Conservation (phyloP, 2,113 vertebrate species). For the Poeciliopsis prolifica region DNA sequence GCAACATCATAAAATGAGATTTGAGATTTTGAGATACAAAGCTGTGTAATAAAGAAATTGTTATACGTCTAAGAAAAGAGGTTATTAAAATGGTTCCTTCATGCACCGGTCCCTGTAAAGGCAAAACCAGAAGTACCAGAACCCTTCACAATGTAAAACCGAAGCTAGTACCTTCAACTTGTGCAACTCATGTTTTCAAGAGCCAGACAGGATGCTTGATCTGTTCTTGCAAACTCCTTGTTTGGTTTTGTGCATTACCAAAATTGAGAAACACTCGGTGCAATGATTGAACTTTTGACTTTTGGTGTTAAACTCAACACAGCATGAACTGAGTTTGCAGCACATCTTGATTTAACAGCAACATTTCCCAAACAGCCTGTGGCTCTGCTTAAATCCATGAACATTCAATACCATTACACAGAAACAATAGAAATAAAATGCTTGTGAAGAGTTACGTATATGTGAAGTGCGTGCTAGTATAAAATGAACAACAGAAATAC, state of each 20-base stretch:
- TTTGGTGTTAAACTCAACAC: neutral
- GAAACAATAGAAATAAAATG: constrained; percentile 37
- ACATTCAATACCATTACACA: constrained; percentile 10
- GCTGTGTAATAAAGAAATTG: constrained; percentile 31
- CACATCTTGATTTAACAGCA: neutral
- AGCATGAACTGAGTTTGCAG: neutral
- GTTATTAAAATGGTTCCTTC: constrained; percentile 69
- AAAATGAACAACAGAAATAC: neutral
- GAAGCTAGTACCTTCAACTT: constrained; percentile 65
- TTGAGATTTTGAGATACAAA: constrained; percentile 45
- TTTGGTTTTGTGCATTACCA: neutral
- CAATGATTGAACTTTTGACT: neutral
- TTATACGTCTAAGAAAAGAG: constrained; percentile 39
- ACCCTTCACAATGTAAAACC: constrained; percentile 13
- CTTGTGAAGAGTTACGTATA: constrained; percentile 31
- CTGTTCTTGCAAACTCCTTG: neutral
- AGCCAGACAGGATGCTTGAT: constrained; percentile 12
- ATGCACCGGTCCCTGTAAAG: constrained; percentile 25
- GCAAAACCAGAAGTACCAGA: constrained; percentile 35
- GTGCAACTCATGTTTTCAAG: constrained; percentile 44
- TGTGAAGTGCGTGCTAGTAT: neutral
- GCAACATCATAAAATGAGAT: constrained; percentile 45
- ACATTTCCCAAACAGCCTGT: constrained; percentile 14
- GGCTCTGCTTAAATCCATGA: constrained; percentile 12
- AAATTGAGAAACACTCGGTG: neutral